phyloP scores from a whole-genome alignment of 1,140 invertebrate genomes.

The Lethrus apterus region DNA sequence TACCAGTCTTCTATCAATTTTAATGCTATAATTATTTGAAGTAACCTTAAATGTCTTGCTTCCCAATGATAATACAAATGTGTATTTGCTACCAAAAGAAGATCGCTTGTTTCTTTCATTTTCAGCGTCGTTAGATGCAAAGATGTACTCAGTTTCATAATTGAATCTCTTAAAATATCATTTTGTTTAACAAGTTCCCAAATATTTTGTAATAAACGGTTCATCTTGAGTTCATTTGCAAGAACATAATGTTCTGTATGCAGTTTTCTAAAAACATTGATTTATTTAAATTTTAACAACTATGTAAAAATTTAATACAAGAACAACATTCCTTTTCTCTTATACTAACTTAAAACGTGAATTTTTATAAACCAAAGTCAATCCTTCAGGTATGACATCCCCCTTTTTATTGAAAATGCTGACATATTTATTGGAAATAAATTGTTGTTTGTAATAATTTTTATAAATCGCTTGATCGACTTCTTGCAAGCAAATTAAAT shows the following conservation, averaged over 20 bases:
- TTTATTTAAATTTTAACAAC: conserved; percentile 1
- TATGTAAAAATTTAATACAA: background rate
- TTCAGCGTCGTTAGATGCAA: conserved; percentile 55
- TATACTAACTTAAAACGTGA: conserved; percentile 50
- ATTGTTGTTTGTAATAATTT: conserved; percentile 44
- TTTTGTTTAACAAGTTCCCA: conserved; percentile 56
- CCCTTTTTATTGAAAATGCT: conserved; percentile 63
- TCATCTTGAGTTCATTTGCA: conserved; percentile 47
- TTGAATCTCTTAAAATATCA: conserved; percentile 49
- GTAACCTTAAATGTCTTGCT: conserved; percentile 76
- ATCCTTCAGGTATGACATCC: conserved; percentile 65
- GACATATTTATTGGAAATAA: conserved; percentile 24
- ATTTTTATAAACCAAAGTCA: conserved; percentile 65
- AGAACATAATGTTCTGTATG: conserved; percentile 41
- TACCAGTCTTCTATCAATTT: conserved; percentile 49
- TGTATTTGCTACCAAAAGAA: conserved; percentile 73
- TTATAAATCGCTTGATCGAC: conserved; percentile 71
- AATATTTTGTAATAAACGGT: conserved; percentile 49
- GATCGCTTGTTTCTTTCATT: conserved; percentile 49
- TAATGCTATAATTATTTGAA: conserved; percentile 62
- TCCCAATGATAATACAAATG: conserved; percentile 90
- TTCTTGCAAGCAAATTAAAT: conserved; percentile 88
- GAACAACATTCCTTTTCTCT: background rate
- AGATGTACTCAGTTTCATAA: conserved; percentile 57
- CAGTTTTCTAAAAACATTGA: conserved; percentile 41